Evolutionary conservation across 2,797 vertebrate species (phyloP).

Genomic region (Tamandua tetradactyla): DNA sequence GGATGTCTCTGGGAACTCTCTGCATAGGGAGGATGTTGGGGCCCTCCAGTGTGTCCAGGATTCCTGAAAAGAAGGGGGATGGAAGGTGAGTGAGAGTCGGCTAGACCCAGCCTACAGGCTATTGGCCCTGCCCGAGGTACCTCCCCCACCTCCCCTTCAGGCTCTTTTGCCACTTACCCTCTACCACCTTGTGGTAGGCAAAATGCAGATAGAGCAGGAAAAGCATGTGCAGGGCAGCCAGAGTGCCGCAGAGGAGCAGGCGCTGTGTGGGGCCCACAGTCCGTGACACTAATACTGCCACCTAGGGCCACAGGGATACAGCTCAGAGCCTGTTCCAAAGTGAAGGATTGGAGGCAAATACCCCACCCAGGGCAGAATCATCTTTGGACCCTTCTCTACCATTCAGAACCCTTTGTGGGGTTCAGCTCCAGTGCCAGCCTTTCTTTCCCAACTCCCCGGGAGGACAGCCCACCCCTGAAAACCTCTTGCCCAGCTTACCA

Average conservation of each 20-base stretch:
- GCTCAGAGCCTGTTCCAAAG: background rate
- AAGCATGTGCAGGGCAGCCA: conserved; percentile 95
- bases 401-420: background rate
- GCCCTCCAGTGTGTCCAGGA: conserved; percentile 94
- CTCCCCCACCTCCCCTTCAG: background rate
- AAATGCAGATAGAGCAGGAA: conserved; percentile 99
- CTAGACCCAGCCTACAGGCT: background rate
- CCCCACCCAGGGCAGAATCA: background rate
- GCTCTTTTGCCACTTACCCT: conserved; percentile 87
- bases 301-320: conserved; percentile 82
- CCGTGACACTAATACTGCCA: conserved; percentile 93
- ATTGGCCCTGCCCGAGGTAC: background rate
- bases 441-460: background rate
- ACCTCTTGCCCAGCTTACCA: conserved; percentile 87
- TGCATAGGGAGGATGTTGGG: conserved; percentile 92
- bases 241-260: conserved; percentile 92
- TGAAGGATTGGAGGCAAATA: background rate
- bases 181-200: conserved; percentile 96
- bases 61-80: conserved; percentile 86
- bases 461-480: background rate
- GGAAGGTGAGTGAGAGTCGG: background rate
- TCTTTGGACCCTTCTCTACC: background rate
- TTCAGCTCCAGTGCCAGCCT: background rate
- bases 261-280: conserved; percentile 96
- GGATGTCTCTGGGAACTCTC: conserved; percentile 94